These are phyloP conservation scores for Smutsia temminckii DNA, from an alignment of 2,797 vertebrate genomes.

Conservation along the genomic window DNA sequence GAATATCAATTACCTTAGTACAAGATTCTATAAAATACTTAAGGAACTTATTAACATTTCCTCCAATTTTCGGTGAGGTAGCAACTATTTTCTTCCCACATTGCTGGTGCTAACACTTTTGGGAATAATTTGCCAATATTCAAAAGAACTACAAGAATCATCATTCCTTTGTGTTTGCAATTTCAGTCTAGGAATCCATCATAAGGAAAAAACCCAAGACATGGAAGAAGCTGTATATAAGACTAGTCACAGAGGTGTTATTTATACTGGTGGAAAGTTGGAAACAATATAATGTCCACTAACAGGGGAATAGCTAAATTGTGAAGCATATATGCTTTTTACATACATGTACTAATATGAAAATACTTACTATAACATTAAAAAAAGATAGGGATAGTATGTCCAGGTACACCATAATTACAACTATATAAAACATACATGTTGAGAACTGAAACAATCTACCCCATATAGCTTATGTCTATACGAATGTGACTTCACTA, in stretches of 20 bases:
- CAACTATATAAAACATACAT: neutral
- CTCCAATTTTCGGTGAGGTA: neutral
- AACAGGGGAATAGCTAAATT: neutral
- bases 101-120: neutral
- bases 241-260: neutral
- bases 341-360: neutral
- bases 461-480: neutral
- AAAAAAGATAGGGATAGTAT: neutral
- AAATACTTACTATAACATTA: neutral
- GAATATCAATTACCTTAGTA: constrained; percentile 33
- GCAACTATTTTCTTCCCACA: constrained; percentile 1
- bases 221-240: neutral
- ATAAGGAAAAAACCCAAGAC: neutral
- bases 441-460: neutral
- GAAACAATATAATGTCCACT: neutral
- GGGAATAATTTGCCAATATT: neutral
- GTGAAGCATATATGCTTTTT: neutral
- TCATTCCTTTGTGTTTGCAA: neutral
- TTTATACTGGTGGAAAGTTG: neutral
- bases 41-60: constrained; percentile 13
- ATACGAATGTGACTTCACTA: neutral
- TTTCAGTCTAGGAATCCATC: neutral
- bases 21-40: neutral
- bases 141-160: neutral
- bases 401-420: neutral